Evolutionary conservation across 2,888 invertebrate species (phyloP).

Genomic region (Incurvaria masculella): DNA sequence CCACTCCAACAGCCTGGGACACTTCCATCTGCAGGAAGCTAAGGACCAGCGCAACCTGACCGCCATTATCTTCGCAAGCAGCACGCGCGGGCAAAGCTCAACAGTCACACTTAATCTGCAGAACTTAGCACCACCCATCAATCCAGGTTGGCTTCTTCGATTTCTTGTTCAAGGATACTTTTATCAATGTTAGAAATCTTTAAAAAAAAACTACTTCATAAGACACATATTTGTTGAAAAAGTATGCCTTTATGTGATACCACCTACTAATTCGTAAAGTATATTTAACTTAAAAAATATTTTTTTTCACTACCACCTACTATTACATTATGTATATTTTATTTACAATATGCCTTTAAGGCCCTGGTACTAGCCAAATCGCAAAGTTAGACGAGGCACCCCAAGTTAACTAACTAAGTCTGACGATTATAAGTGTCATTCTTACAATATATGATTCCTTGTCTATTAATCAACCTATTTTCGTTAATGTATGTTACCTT

Average conservation of each 20-base stretch:
- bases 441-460: too few species aligned
- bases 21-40: slow-evolving; percentile 25
- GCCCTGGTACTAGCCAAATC: too few species aligned
- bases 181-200: slow-evolving; percentile 4
- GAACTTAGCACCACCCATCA: slow-evolving; percentile 22
- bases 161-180: too few species aligned
- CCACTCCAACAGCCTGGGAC: slow-evolving; percentile 25
- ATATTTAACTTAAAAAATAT: neutral
- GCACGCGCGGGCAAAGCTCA: slow-evolving; percentile 27
- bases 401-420: too few species aligned
- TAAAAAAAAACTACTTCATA: slow-evolving; percentile 1
- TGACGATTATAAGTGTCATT: too few species aligned
- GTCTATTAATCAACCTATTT: too few species aligned
- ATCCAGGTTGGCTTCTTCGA: too few species aligned
- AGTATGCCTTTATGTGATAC: slow-evolving; percentile 20
- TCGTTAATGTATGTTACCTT: too few species aligned
- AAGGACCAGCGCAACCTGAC: slow-evolving; percentile 27
- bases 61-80: slow-evolving; percentile 30
- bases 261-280: slow-evolving; percentile 8
- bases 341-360: too few species aligned
- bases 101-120: slow-evolving; percentile 22
- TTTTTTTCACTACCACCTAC: too few species aligned
- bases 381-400: too few species aligned
- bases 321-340: too few species aligned
- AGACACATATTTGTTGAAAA: neutral